phyloP scores from a whole-genome alignment of 2,888 invertebrate species.

The Lottia gigantea region DNA sequence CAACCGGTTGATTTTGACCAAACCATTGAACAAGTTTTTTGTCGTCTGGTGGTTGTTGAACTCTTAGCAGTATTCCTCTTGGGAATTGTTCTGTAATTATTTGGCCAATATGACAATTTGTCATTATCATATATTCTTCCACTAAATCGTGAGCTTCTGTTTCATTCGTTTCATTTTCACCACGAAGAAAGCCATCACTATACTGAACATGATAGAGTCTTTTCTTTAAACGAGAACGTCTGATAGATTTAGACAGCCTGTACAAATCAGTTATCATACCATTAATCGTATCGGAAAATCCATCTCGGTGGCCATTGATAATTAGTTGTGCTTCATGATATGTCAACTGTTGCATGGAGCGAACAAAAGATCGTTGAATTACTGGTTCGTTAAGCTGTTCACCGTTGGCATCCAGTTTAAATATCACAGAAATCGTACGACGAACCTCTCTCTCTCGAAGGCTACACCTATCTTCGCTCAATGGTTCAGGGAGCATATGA shows the following conservation, averaged over 20 bases:
- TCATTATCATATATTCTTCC: conserved; percentile 37
- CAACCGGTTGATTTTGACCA: conserved; percentile 19
- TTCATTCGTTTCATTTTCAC: conserved; percentile 15
- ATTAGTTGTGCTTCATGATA: conserved; percentile 31
- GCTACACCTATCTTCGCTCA: conserved; percentile 31
- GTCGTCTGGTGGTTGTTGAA: conserved; percentile 28
- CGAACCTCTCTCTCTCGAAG: conserved; percentile 31
- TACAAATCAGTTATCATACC: conserved; percentile 15
- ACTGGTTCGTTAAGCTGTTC: neutral
- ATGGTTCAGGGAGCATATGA: conserved; percentile 40
- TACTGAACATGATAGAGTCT: conserved; percentile 9
- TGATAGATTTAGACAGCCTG: conserved; percentile 27
- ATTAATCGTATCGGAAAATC: neutral
- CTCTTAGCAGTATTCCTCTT: conserved; percentile 29
- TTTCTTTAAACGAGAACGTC: conserved; percentile 26
- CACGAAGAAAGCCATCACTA: neutral
- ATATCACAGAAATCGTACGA: conserved; percentile 35
- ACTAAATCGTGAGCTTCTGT: conserved; percentile 34
- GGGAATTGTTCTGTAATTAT: conserved; percentile 20
- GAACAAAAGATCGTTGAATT: conserved; percentile 20
- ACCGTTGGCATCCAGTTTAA: conserved; percentile 20
- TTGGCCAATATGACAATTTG: conserved; percentile 32
- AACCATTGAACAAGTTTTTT: conserved; percentile 28
- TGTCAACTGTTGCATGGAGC: conserved; percentile 24
- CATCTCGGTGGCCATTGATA: neutral